Conservation (phyloP, 2,797 vertebrate genomes). For the Acrocephalus scirpaceus region DNA sequence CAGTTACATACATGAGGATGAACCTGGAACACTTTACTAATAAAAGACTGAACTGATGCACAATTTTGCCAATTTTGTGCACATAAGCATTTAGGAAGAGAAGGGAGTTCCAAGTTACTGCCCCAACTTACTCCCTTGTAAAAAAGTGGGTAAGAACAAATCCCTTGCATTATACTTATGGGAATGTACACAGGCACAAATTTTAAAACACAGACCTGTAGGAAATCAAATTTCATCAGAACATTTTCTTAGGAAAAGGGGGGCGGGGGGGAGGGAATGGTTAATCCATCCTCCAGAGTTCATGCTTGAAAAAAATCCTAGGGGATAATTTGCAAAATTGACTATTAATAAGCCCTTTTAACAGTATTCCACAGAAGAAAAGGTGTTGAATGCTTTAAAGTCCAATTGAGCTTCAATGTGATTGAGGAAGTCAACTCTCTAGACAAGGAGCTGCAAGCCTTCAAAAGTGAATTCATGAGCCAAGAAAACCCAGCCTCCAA, state of each 20-base stretch:
- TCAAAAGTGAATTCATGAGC: background rate
- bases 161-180: background rate
- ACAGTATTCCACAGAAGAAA: background rate
- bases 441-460: background rate
- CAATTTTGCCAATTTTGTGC: background rate
- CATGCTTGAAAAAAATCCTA: background rate
- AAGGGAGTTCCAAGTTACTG: background rate
- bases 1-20: background rate
- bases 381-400: background rate
- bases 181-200: background rate
- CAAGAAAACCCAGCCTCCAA: background rate
- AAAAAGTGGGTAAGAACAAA: background rate
- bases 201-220: background rate
- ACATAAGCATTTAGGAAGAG: background rate
- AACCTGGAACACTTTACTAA: background rate
- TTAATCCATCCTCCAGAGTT: background rate
- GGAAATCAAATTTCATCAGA: background rate
- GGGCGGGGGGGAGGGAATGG: fast-evolving
- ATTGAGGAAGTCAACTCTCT: background rate
- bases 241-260: background rate
- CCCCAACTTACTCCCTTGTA: background rate
- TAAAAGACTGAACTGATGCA: background rate
- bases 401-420: background rate
- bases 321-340: background rate
- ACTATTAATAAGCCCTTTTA: background rate